Conservation (phyloP, 1,140 invertebrate species). For the Vanessa tameamea region DNA sequence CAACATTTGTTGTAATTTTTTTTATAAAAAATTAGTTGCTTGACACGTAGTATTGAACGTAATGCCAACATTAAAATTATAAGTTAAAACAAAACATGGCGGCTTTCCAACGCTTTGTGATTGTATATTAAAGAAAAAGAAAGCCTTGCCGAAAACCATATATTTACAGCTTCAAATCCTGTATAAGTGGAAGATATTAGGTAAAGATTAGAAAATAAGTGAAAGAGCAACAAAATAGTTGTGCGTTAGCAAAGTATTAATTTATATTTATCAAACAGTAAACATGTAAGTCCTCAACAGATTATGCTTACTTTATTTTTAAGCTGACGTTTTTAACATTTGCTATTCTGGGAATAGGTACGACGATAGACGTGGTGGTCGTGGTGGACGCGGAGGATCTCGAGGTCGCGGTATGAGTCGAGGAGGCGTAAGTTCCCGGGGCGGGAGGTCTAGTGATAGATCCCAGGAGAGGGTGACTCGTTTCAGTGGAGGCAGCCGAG, state of each 20-base stretch:
- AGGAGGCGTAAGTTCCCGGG: conserved; percentile 45
- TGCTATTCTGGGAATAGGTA: conserved; percentile 54
- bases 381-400: conserved; percentile 59
- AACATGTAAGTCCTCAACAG: conserved; percentile 48
- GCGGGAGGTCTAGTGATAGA: conserved; percentile 59
- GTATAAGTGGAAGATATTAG: conserved; percentile 2
- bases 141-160: conserved; percentile 20
- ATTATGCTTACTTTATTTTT: conserved; percentile 10
- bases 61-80: conserved; percentile 23
- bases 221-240: background rate
- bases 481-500: conserved; percentile 53
- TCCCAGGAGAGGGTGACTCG: conserved; percentile 60
- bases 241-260: conserved; percentile 15
- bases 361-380: conserved; percentile 73
- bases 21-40: background rate
- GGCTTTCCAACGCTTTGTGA: conserved; percentile 30
- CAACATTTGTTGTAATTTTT: no score
- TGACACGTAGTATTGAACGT: conserved; percentile 27
- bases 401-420: conserved; percentile 56
- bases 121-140: conserved; percentile 1
- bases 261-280: conserved; percentile 5
- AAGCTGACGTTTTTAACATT: conserved; percentile 25
- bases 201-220: conserved; percentile 13
- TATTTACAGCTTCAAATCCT: conserved; percentile 1
- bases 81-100: conserved; percentile 38